Conservation (phyloP, 2,888 invertebrate genomes). For the Drosophila seclusa region DNA sequence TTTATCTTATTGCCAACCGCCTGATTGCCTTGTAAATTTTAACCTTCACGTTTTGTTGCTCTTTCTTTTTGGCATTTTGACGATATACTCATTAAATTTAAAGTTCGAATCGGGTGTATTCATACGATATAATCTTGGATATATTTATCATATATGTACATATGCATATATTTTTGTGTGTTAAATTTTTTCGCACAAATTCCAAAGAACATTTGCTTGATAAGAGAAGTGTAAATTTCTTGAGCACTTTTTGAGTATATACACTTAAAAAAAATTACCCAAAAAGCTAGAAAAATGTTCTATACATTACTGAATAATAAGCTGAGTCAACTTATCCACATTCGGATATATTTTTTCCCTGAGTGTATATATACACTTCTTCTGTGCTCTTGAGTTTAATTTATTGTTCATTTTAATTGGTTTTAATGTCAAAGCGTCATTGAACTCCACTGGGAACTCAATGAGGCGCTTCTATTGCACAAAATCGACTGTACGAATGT, state of each 20-base stretch:
- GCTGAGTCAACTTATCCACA: neutral
- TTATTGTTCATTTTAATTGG: constrained; percentile 8
- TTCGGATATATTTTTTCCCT: neutral
- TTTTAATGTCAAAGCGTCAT: constrained; percentile 44
- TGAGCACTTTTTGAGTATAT: neutral
- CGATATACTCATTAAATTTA: neutral
- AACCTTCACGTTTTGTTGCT: constrained; percentile 68
- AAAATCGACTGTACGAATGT: neutral
- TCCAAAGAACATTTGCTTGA: neutral
- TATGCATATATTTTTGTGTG: neutral
- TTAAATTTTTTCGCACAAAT: neutral
- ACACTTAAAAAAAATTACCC: neutral
- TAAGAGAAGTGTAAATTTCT: neutral
- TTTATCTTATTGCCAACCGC: constrained; percentile 58
- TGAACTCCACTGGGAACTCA: constrained; percentile 43
- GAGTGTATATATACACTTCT: neutral
- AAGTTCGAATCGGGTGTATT: constrained; percentile 4
- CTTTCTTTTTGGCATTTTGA: constrained; percentile 36
- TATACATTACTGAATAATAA: neutral
- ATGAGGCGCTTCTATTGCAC: constrained; percentile 4
- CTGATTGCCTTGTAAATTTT: constrained; percentile 70
- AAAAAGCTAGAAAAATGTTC: neutral
- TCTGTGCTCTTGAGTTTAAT: neutral
- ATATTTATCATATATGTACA: neutral
- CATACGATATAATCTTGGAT: neutral